Percentiles rank a stretch among this genome's conserved stretches.
These are phyloP conservation scores for Drosophila borealis DNA, from an alignment of 2,888 invertebrate genomes.

Conservation along the genomic window DNA sequence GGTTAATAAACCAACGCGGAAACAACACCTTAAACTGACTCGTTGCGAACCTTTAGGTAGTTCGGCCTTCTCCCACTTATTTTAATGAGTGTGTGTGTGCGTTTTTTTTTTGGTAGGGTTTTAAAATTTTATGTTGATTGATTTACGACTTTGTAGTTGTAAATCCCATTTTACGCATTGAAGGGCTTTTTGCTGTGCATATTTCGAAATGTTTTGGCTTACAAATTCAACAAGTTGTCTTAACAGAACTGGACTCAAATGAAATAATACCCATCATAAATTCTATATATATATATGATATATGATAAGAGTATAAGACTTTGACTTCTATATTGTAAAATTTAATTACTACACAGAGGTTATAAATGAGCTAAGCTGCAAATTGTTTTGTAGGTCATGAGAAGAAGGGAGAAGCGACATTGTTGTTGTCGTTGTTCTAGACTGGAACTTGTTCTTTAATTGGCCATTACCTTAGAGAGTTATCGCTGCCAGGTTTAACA, in stretches of 20 bases:
- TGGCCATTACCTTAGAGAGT: neutral
- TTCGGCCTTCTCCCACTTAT: slow-evolving; percentile 13
- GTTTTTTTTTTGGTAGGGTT: slow-evolving; percentile 6
- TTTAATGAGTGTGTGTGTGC: slow-evolving; percentile 2
- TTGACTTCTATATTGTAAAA: too few species aligned
- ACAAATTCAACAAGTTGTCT: slow-evolving; percentile 1
- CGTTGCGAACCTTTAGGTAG: slow-evolving; percentile 15
- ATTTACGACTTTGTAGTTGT: slow-evolving; percentile 38
- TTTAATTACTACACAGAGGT: too few species aligned
- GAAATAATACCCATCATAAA: neutral
- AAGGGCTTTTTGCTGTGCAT: slow-evolving; percentile 3
- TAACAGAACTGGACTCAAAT: neutral
- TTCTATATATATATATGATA: neutral
- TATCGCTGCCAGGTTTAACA: too few species aligned
- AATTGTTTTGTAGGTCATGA: neutral
- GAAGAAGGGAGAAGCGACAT: neutral
- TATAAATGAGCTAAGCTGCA: neutral
- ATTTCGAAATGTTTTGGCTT: slow-evolving; percentile 1
- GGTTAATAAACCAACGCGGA: slow-evolving; percentile 44
- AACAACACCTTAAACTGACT: slow-evolving; percentile 33
- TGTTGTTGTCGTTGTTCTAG: neutral
- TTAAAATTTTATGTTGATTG: slow-evolving; percentile 29
- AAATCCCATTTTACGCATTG: slow-evolving; percentile 18
- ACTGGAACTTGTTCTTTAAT: neutral
- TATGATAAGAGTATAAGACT: too few species aligned